Base-by-base conservation (phyloP, 2,113 vertebrate genomes). In the Calypte anna region DNA sequence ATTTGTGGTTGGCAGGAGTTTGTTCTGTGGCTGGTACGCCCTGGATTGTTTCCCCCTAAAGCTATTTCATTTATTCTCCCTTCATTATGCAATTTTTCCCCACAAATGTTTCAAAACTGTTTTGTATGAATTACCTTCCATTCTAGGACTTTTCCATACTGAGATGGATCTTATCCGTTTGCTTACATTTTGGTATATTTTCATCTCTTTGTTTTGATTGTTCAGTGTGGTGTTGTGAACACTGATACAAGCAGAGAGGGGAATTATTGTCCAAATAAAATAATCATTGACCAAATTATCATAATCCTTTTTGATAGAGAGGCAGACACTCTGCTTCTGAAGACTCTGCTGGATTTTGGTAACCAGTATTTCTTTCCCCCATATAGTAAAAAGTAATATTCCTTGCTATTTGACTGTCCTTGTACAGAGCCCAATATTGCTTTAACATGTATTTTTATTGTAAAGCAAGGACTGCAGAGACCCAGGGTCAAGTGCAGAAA, bases 91-190 rank as follows among this genome's bases (percentile, higher is more conserved):
- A 89, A 19, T 84, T 86, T 82, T 79, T 68, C 66, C 89, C 50
- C 43, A 79, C 79, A 82, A n/a, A 77, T 95, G 51, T 90, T 93
- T 92, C 12, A 55, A 66, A 91, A 82, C 46, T 78, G 54, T 93
- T 93, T 43, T 88, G 55, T 78, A 93, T 25, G 61, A 74, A 59
- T 72, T 77, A 38, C 43, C 43, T 81, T 96, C 31, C 23, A 66
- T 91, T 88, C 61, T 40, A 82, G 23, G 33, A 59, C 55, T 80
- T 95, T 95, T 83, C 64, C 11, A 4, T 87, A 21, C 33, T 86
- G 66, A 84, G 92, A 64, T 18, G 22, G 30, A 83, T 8, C 48
- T 33, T 2, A 6, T 91, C 74, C 48, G 33, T 93, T 95, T 92
- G 44, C 27, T 50, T 82, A 19, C 11, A 25, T 87, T 75, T 66